Percentiles rank a stretch among this genome's conserved stretches.
These are phyloP conservation scores for Malurus alboscapulatus DNA, from an alignment of 2,113 vertebrate genomes.

Conservation along the genomic window DNA sequence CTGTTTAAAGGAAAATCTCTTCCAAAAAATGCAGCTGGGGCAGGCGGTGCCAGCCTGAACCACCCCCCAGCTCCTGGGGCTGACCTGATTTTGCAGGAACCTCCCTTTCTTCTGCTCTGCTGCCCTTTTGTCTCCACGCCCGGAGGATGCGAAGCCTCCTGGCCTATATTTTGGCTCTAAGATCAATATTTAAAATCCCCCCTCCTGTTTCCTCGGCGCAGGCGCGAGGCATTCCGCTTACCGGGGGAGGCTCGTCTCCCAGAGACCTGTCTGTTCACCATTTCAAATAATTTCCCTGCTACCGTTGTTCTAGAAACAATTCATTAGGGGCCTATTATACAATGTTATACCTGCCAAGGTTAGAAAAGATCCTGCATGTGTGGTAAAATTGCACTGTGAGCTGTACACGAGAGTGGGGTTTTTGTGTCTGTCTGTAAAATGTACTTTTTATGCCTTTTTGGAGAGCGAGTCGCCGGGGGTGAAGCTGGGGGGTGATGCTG, in stretches of 20 bases:
- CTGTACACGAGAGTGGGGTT: neutral
- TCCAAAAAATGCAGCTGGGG: neutral
- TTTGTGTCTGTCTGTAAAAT: neutral
- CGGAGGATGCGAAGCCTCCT: neutral
- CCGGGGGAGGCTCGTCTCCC: neutral
- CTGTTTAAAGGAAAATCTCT: neutral
- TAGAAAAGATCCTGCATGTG: constrained; percentile 18
- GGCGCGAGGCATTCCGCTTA: neutral
- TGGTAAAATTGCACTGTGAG: neutral
- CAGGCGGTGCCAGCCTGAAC: neutral
- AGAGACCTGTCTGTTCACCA: constrained; percentile 32
- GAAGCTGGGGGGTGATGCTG: neutral
- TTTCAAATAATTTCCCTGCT: constrained; percentile 14
- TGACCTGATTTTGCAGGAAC: constrained; percentile 50
- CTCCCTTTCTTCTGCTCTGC: neutral
- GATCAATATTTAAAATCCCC: constrained; percentile 55
- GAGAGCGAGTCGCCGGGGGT: accelerated
- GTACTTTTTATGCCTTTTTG: neutral
- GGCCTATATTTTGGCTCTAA: constrained; percentile 47
- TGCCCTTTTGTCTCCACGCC: neutral
- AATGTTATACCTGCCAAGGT: constrained; percentile 35
- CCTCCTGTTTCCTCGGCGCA: neutral
- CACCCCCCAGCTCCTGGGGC: neutral
- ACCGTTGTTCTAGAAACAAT: constrained; percentile 54
- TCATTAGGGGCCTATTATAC: constrained; percentile 59